Conservation (phyloP, 2,113 vertebrate genomes). For the Equus quagga region DNA sequence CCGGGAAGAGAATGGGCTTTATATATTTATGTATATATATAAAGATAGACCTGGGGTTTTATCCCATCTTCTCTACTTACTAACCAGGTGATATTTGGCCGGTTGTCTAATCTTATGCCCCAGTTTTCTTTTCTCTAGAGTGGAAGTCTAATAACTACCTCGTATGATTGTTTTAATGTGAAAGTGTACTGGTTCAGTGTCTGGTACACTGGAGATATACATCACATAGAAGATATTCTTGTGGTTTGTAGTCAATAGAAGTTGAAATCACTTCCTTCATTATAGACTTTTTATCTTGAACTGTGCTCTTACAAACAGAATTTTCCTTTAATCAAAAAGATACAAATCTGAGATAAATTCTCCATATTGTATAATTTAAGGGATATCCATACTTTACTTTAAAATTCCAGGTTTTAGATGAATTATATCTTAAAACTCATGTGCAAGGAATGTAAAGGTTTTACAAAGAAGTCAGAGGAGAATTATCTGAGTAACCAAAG, state of each 20-base stretch:
- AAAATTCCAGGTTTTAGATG: background rate
- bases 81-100: background rate
- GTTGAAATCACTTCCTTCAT: conserved; percentile 29
- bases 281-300: conserved; percentile 37
- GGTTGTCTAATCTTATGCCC: background rate
- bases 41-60: background rate
- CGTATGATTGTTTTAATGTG: background rate
- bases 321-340: conserved; percentile 44
- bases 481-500: background rate
- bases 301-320: background rate
- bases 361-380: background rate
- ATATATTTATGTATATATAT: background rate
- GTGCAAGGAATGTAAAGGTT: background rate
- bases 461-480: background rate
- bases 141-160: background rate
- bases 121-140: background rate
- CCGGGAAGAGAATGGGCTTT: background rate
- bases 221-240: background rate
- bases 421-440: conserved; percentile 4
- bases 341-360: background rate
- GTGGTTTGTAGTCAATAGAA: conserved; percentile 11
- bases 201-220: background rate
- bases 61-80: background rate
- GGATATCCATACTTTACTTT: background rate
- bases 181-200: background rate